Evolutionary conservation across 1,140 invertebrate genomes (phyloP).

Genomic region (Triops longicaudatus): DNA sequence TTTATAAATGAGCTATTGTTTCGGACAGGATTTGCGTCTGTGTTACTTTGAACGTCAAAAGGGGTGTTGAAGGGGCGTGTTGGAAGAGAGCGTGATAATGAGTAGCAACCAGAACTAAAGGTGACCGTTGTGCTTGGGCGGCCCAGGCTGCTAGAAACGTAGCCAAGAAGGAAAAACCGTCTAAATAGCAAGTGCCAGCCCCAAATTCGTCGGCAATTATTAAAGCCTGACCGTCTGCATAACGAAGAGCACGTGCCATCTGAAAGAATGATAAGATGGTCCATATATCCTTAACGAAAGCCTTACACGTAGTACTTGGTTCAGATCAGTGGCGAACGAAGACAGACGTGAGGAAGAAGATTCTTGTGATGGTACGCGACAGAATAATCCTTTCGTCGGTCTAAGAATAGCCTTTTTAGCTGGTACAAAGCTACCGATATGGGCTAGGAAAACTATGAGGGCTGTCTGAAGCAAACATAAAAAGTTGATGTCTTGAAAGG

Average conservation of each 20-base stretch:
- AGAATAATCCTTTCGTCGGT: conserved; percentile 47
- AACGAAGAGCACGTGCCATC: conserved; percentile 60
- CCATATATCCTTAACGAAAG: not conserved
- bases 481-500: not conserved
- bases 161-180: conserved; percentile 60
- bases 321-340: conserved; percentile 73
- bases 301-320: conserved; percentile 53
- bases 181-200: conserved; percentile 68
- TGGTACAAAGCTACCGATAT: conserved; percentile 81
- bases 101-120: conserved; percentile 66
- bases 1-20: no score
- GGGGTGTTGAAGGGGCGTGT: conserved; percentile 39
- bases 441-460: conserved; percentile 69
- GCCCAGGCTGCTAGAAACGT: conserved; percentile 57
- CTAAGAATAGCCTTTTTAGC: conserved; percentile 58
- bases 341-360: conserved; percentile 70
- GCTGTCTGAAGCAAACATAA: conserved; percentile 44
- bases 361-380: conserved; percentile 66
- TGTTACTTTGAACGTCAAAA: conserved; percentile 49
- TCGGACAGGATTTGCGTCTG: conserved; percentile 37
- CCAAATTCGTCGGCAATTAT: conserved; percentile 88
- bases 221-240: conserved; percentile 55
- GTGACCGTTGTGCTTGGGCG: conserved; percentile 47
- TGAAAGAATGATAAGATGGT: conserved; percentile 38
- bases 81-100: conserved; percentile 59